These are phyloP conservation scores for Dasyornis broadbenti DNA, from an alignment of 2,113 vertebrate species.

Conservation along the genomic window DNA sequence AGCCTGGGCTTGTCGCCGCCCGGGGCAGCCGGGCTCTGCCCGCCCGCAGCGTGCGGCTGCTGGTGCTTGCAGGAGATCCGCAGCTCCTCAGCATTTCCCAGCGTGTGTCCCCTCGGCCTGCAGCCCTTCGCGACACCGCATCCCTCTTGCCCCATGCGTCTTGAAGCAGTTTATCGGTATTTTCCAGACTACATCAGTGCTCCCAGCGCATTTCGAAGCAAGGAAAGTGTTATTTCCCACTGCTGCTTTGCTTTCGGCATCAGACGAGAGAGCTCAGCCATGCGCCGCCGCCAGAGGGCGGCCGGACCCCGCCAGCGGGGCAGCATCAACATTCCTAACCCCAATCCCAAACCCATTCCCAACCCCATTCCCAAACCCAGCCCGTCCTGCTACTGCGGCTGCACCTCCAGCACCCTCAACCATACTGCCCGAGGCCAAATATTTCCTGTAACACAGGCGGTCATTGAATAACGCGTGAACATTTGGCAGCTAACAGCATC, in stretches of 20 bases:
- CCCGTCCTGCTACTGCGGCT: neutral
- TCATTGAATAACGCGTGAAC: neutral
- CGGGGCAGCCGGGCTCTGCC: neutral
- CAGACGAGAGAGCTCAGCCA: accelerated
- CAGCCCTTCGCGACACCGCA: neutral
- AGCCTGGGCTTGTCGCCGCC: neutral
- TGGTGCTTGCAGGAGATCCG: accelerated
- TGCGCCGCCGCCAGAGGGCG: neutral
- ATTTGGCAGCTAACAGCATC: neutral
- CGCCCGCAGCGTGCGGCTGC: accelerated
- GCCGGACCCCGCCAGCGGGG: neutral
- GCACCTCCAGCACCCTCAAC: neutral
- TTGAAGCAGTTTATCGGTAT: accelerated
- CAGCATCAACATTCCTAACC: neutral
- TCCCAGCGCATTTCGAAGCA: neutral
- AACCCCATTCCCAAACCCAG: neutral
- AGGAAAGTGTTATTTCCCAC: accelerated
- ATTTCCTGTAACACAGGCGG: neutral
- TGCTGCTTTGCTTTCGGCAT: accelerated
- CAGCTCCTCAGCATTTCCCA: accelerated
- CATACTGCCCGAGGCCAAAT: neutral
- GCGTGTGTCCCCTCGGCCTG: accelerated
- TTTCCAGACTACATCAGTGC: accelerated
- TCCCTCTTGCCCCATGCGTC: accelerated
- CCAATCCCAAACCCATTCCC: accelerated